Conservation (phyloP, 2,797 vertebrate genomes). For the Enteromius argenteus region DNA sequence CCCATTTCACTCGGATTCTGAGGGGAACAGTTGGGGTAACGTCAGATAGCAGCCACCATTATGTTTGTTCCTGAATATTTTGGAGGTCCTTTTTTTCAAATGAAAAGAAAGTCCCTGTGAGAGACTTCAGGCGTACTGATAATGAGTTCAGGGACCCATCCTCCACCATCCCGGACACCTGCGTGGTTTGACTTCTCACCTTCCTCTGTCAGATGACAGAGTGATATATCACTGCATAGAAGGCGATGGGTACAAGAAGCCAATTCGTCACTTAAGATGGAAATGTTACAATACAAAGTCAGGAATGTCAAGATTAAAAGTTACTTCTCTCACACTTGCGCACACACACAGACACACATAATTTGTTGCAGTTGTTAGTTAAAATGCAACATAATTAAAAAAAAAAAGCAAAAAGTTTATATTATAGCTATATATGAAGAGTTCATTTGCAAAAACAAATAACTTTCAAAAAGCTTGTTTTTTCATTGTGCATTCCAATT, state of each 20-base stretch:
- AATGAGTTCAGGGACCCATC: constrained; percentile 51
- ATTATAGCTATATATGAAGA: too few relatives aligned
- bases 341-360: not conserved
- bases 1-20: constrained; percentile 39
- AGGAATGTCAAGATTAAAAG: constrained; percentile 34
- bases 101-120: constrained; percentile 25
- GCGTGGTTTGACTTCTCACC: constrained; percentile 47
- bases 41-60: constrained; percentile 30
- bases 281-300: constrained; percentile 44
- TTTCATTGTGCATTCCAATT: too few relatives aligned
- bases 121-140: constrained; percentile 26
- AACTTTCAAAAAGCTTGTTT: too few relatives aligned
- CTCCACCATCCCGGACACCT: constrained; percentile 36
- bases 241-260: constrained; percentile 24
- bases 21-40: constrained; percentile 32
- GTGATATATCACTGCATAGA: constrained; percentile 47
- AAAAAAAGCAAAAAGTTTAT: not conserved
- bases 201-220: constrained; percentile 30
- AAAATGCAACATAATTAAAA: not conserved
- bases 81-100: constrained; percentile 34
- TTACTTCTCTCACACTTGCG: not conserved
- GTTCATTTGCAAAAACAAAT: too few relatives aligned
- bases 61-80: constrained; percentile 49
- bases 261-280: constrained; percentile 45
- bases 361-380: not conserved